These are phyloP conservation scores for Hydroisotoma schaefferi DNA, from an alignment of 2,888 invertebrate genomes.

Conservation along the genomic window DNA sequence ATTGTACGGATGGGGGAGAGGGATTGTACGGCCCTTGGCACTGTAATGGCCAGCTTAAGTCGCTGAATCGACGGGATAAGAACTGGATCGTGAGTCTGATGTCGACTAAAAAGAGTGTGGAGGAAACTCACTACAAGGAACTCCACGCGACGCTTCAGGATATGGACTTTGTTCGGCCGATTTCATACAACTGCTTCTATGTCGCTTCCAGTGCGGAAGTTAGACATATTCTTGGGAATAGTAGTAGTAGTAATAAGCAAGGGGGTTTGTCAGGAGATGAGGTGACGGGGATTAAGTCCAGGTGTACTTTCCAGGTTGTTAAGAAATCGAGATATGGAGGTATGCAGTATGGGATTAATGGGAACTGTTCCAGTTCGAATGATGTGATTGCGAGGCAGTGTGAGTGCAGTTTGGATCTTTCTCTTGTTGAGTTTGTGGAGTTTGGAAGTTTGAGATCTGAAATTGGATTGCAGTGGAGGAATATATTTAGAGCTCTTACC, in stretches of 20 bases:
- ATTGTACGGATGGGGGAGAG: not conserved
- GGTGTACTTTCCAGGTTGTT: constrained; percentile 8
- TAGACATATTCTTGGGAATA: not conserved
- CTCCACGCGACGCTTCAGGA: constrained; percentile 16
- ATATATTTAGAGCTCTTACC: constrained; percentile 17
- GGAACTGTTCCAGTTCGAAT: constrained; percentile 3
- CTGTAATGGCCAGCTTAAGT: not conserved
- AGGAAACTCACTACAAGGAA: constrained; percentile 10
- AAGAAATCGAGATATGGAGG: constrained; percentile 4
- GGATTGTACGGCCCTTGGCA: constrained; percentile 14
- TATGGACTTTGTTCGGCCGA: constrained; percentile 7
- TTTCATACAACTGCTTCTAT: constrained; percentile 13
- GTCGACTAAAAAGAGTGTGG: constrained; percentile 9
- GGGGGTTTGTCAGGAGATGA: not conserved
- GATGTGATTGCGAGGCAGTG: constrained; percentile 20
- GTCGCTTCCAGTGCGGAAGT: not conserved
- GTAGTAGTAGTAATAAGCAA: not conserved
- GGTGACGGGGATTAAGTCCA: not conserved
- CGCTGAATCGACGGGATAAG: constrained; percentile 2
- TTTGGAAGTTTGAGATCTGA: constrained; percentile 14
- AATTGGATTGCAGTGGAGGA: constrained; percentile 14
- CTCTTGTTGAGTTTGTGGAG: constrained; percentile 17
- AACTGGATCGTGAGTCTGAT: constrained; percentile 5
- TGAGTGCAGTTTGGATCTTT: constrained; percentile 23
- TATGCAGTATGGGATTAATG: constrained; percentile 19